These are phyloP conservation scores for Embiotoca jacksoni DNA, from an alignment of 2,113 vertebrate genomes.

Conservation along the genomic window DNA sequence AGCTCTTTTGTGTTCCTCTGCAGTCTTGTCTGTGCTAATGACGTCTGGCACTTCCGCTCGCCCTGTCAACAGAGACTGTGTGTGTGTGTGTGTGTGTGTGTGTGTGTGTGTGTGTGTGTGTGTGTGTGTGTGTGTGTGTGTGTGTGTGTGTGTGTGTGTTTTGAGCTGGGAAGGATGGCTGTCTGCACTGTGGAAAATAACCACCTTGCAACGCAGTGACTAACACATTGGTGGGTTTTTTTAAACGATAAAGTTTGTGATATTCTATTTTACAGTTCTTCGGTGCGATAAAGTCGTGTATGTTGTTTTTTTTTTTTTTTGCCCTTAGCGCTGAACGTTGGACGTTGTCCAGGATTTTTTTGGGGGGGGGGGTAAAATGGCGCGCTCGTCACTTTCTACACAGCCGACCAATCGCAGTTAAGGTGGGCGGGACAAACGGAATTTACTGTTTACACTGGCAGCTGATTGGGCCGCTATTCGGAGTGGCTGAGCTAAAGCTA, in stretches of 20 bases:
- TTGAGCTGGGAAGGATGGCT: slow-evolving; percentile 45
- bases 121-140: slow-evolving; percentile 12
- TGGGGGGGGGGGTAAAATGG: too few species aligned
- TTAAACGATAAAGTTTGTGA: slow-evolving; percentile 11
- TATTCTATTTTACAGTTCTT: not conserved
- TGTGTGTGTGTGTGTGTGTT: too few species aligned
- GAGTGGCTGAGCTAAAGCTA: too few species aligned
- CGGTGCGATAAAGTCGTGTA: not conserved
- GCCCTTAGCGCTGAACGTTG: too few species aligned
- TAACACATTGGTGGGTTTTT: slow-evolving; percentile 34
- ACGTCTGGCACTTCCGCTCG: slow-evolving; percentile 76
- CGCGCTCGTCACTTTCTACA: too few species aligned
- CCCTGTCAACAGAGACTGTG: slow-evolving; percentile 69
- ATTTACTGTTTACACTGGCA: too few species aligned
- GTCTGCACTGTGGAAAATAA: slow-evolving; percentile 73
- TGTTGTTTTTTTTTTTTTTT: not conserved
- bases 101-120: slow-evolving; percentile 11
- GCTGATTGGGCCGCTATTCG: too few species aligned
- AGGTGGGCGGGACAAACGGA: too few species aligned
- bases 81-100: slow-evolving; percentile 10
- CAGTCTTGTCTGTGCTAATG: slow-evolving; percentile 77
- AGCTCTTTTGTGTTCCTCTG: slow-evolving; percentile 74
- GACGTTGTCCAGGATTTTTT: too few species aligned
- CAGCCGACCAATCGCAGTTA: too few species aligned
- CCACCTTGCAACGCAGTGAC: slow-evolving; percentile 38